phyloP scores from a whole-genome alignment of 2,113 vertebrate species.

The Myxocyprinus asiaticus region DNA sequence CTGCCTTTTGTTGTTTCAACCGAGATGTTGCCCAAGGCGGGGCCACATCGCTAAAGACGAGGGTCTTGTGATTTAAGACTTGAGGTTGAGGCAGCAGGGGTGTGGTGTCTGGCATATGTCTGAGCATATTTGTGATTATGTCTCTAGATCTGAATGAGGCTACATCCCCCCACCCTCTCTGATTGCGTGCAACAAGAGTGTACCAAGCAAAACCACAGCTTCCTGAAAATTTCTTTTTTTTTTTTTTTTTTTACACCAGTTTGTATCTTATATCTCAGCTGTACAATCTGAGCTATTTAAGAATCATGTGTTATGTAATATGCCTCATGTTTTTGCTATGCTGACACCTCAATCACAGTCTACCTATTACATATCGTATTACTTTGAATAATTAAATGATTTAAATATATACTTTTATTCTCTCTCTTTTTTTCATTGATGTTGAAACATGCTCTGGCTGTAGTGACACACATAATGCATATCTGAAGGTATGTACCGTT shows the following conservation, averaged over 20 bases:
- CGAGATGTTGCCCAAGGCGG: neutral
- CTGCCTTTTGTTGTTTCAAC: neutral
- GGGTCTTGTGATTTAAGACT: conserved; percentile 7
- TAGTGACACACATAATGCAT: too few relatives aligned
- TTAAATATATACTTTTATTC: too few relatives aligned
- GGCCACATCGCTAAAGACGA: neutral
- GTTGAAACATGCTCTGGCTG: too few relatives aligned
- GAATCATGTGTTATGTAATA: neutral
- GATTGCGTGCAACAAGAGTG: neutral
- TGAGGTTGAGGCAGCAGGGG: conserved; percentile 6
- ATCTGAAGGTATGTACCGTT: too few relatives aligned
- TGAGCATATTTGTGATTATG: too few relatives aligned
- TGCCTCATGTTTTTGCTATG: neutral
- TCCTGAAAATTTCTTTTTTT: too few relatives aligned
- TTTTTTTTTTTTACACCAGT: neutral
- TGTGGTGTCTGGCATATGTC: conserved; percentile 19
- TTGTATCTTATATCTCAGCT: neutral
- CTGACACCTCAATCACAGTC: neutral
- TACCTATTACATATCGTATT: too few relatives aligned
- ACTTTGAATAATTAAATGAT: too few relatives aligned
- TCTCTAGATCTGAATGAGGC: too few relatives aligned
- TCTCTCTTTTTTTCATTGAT: too few relatives aligned
- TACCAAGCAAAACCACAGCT: conserved; percentile 35
- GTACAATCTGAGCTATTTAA: neutral
- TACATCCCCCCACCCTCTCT: neutral